Conservation (phyloP, 2,797 vertebrate genomes). For the Acropternis orthonyx region DNA sequence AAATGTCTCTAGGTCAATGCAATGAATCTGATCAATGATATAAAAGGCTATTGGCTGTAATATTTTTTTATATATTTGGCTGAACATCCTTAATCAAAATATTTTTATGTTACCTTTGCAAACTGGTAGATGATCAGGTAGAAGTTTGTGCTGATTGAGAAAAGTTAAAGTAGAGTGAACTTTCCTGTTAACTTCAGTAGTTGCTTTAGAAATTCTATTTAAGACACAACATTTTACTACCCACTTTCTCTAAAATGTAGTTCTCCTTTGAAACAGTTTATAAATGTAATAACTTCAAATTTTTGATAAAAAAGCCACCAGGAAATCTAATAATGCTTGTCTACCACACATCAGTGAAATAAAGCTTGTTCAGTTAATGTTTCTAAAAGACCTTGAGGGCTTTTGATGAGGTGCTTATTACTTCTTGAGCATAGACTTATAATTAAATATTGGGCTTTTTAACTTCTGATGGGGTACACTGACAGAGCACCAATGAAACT, state of each 20-base stretch:
- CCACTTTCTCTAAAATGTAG: not conserved
- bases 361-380: not conserved
- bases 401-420: slow-evolving; percentile 16
- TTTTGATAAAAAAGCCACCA: not conserved
- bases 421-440: not conserved
- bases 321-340: not conserved
- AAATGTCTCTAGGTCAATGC: not conserved
- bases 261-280: not conserved
- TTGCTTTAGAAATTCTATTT: not conserved
- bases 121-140: not conserved
- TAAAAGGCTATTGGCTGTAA: not conserved
- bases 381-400: slow-evolving; percentile 1
- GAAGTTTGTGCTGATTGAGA: not conserved
- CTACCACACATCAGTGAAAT: not conserved
- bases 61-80: not conserved
- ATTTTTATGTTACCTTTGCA: not conserved
- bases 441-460: not conserved
- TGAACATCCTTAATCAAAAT: not conserved
- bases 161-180: not conserved
- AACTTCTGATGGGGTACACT: not conserved
- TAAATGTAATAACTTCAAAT: not conserved
- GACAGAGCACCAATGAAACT: not conserved
- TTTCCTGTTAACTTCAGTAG: not conserved
- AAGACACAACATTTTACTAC: not conserved
- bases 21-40: not conserved